Evolutionary conservation across 2,113 vertebrate genomes (phyloP), one percentile per base, ranked within the genome.

Genomic region (Corydoras sp.): DNA sequence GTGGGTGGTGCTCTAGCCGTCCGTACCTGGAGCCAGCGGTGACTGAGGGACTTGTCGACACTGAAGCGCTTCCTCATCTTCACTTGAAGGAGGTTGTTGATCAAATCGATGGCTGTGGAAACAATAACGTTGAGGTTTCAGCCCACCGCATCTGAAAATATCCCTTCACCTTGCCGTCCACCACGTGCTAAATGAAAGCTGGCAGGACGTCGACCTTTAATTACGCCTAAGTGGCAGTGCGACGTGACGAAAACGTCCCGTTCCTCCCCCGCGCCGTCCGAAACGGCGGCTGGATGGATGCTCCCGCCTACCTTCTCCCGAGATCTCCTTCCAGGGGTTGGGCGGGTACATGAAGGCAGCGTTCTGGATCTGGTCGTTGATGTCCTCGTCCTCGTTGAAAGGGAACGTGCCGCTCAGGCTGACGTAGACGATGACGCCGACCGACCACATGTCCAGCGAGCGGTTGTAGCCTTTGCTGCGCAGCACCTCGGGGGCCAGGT

Each of bases 31-130:
- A 98, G 86, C 96, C 96, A 98, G 0, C 95, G 96, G 75, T 98
- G 96, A 86, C 95, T 98, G 80, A 98, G 95, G 78, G 95, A 98
- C 84, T 98, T 98, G 84, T 97, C 96, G 83, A 98, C 96, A 75
- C 96, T 98, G 86, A 92, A 98, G 74, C 96, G 92, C 83, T 98
- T 97, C 81, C 96, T 95, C 95, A 98, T 98, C 87, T 98, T 98
- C 83, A 98, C 96, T 88, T 98, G 96, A 77, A 98, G 94, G 72
- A 98, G 92, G 83, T 98, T 98, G 85, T 97, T 98, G 88, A 98
- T 98, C 84, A 98, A 89, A 86, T 98, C 96, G 77, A 93, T 98
- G 70, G 96, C 96, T 98, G 85, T 71, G 31, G 76, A 14, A 10
- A 68, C 76, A 79, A 79, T 8, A 43, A 43, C 35, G 18, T n/a